phyloP scores from a whole-genome alignment of 2,888 invertebrate genomes.

The Abscondita cerata region DNA sequence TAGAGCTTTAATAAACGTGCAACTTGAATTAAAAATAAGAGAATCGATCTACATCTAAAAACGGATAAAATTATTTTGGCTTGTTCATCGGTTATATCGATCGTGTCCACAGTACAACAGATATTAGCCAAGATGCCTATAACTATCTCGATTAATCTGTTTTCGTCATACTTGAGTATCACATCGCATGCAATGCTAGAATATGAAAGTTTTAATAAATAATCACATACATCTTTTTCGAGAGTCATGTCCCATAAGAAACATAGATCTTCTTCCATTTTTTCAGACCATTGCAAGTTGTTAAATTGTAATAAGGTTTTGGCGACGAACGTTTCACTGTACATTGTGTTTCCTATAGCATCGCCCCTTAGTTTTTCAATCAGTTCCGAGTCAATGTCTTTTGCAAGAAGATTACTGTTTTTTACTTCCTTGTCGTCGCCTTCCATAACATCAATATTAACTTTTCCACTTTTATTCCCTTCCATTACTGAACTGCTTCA shows the following conservation, averaged over 20 bases:
- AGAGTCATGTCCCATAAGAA: slow-evolving; percentile 87
- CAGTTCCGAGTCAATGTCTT: slow-evolving; percentile 53
- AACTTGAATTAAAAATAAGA: slow-evolving; percentile 74
- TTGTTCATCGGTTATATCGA: slow-evolving; percentile 60
- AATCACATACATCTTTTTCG: slow-evolving; percentile 76
- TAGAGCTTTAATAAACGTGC: slow-evolving; percentile 69
- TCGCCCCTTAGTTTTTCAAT: slow-evolving; percentile 71
- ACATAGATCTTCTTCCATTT: slow-evolving; percentile 77
- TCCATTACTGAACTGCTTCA: no score
- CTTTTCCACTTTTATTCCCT: background rate
- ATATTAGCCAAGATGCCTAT: slow-evolving; percentile 88
- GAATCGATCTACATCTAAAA: slow-evolving; percentile 72
- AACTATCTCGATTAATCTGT: slow-evolving; percentile 78
- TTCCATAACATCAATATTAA: no score
- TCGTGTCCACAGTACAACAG: slow-evolving; percentile 57
- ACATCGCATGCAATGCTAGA: slow-evolving; percentile 69
- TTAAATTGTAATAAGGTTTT: slow-evolving; percentile 71
- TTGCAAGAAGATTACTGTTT: slow-evolving; percentile 26
- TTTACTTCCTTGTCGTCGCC: background rate
- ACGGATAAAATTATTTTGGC: slow-evolving; percentile 56
- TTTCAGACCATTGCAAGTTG: slow-evolving; percentile 65
- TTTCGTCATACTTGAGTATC: slow-evolving; percentile 66
- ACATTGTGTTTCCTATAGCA: slow-evolving; percentile 80
- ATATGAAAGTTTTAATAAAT: slow-evolving; percentile 72
- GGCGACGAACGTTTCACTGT: slow-evolving; percentile 77